These are phyloP conservation scores for Lates calcarifer DNA, from an alignment of 2,113 vertebrate species.

Conservation along the genomic window DNA sequence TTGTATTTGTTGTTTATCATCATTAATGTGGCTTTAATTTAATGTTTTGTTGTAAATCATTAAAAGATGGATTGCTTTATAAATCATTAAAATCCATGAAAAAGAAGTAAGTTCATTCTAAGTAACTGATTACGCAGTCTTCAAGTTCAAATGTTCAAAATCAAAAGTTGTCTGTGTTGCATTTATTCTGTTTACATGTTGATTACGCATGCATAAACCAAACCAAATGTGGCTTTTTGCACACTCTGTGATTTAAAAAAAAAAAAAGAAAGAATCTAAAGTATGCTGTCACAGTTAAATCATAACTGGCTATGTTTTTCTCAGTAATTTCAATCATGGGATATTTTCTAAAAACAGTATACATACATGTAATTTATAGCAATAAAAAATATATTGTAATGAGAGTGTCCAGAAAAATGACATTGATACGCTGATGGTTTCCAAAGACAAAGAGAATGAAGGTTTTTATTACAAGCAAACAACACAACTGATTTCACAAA, in stretches of 20 bases:
- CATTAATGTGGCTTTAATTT: neutral
- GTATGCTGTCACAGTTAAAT: neutral
- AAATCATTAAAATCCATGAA: neutral
- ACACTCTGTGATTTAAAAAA: neutral
- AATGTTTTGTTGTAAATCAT: neutral
- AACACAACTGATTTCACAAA: neutral
- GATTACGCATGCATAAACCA: neutral
- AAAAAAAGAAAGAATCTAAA: neutral
- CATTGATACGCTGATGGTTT: neutral
- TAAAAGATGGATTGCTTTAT: neutral
- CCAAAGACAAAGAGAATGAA: neutral
- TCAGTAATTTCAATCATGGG: neutral
- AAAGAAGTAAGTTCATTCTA: neutral
- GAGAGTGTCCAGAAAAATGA: too few relatives aligned
- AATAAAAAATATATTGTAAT: neutral
- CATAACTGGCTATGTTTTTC: neutral
- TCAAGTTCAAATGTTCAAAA: neutral
- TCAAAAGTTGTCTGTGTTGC: neutral
- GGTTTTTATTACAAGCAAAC: neutral
- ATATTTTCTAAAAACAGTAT: neutral
- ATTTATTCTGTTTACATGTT: slow-evolving; percentile 9
- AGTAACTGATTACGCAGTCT: neutral
- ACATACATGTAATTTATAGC: neutral
- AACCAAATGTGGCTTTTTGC: neutral
- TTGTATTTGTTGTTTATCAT: neutral